Evolutionary conservation across 2,113 vertebrate genomes (phyloP).

Genomic region (Dunckerocampus dactyliophorus): DNA sequence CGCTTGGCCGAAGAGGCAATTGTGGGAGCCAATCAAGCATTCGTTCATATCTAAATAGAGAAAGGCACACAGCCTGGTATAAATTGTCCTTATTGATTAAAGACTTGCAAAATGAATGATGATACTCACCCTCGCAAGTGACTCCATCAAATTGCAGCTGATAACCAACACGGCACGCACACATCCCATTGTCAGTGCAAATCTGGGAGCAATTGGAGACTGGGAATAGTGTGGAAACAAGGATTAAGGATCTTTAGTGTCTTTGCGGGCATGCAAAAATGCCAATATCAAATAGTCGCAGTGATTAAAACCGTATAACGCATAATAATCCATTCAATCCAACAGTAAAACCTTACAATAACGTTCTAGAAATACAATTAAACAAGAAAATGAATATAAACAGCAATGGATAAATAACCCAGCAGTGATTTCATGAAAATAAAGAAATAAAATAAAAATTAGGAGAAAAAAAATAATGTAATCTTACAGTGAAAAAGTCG

Average conservation of each 20-base stretch:
- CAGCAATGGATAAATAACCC: too few relatives aligned
- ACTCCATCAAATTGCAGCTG: constrained; percentile 79
- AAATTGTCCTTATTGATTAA: not conserved
- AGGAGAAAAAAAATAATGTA: too few relatives aligned
- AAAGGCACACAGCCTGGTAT: not conserved
- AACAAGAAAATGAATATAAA: too few relatives aligned
- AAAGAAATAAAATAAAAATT: too few relatives aligned
- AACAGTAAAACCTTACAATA: too few relatives aligned
- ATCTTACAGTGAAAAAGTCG: too few relatives aligned
- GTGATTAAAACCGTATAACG: too few relatives aligned
- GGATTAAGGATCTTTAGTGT: not conserved
- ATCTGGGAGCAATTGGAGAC: constrained; percentile 78
- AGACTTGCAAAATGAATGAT: not conserved
- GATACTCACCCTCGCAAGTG: constrained; percentile 81
- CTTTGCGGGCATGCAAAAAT: not conserved
- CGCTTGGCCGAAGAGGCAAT: constrained; percentile 77
- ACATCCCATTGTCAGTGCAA: constrained; percentile 79
- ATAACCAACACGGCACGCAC: constrained; percentile 83
- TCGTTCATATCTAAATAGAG: constrained; percentile 82
- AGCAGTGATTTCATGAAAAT: too few relatives aligned
- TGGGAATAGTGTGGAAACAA: constrained; percentile 21
- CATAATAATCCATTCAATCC: too few relatives aligned
- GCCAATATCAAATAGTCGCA: too few relatives aligned
- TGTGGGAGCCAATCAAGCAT: constrained; percentile 77
- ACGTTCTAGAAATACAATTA: too few relatives aligned